These are phyloP conservation scores for Paratilapia polleni DNA, from an alignment of 2,113 vertebrate species.

Conservation along the genomic window DNA sequence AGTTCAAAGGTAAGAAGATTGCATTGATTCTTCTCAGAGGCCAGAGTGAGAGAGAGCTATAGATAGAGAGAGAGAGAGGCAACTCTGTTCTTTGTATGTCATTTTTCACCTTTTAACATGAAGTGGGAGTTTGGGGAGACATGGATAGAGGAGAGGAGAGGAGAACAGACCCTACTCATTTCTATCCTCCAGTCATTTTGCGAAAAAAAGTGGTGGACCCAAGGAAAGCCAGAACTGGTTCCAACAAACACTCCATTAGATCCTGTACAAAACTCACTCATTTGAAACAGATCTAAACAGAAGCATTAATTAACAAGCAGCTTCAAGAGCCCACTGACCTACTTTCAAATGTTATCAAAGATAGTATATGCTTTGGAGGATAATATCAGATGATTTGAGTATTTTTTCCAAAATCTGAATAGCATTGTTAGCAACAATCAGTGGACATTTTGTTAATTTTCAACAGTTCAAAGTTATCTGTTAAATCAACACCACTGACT, in stretches of 20 bases:
- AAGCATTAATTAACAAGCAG: background rate
- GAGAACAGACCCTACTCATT: background rate
- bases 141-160: background rate
- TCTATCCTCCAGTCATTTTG: background rate
- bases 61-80: conserved; percentile 30
- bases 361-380: too few species aligned
- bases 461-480: too few species aligned
- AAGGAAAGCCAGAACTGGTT: background rate
- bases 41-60: conserved; percentile 16
- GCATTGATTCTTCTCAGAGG: conserved; percentile 48
- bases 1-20: conserved; percentile 71
- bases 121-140: conserved; percentile 14
- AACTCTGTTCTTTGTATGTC: conserved; percentile 9
- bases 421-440: too few species aligned
- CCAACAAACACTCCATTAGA: background rate
- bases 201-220: background rate
- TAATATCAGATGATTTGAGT: too few species aligned
- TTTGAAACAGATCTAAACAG: background rate
- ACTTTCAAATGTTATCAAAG: background rate
- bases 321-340: background rate
- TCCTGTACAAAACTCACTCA: background rate
- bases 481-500: background rate
- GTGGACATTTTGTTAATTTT: too few species aligned
- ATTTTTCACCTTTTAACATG: conserved; percentile 17
- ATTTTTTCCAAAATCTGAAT: too few species aligned